Conservation (phyloP, 2,113 vertebrate species). For the Pterocles burchelli region DNA sequence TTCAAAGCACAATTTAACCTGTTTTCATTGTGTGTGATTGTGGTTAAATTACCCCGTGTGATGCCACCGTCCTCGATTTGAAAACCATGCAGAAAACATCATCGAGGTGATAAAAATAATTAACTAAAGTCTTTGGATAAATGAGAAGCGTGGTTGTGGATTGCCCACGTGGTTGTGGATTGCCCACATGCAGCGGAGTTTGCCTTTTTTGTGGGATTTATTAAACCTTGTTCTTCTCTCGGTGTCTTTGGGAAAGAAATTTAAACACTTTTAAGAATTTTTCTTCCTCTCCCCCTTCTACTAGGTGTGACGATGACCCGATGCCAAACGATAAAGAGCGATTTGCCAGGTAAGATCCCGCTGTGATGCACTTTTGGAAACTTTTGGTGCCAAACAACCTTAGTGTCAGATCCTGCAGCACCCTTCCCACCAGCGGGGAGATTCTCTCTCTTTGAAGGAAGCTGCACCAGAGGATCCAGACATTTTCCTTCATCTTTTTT, state of each 20-base stretch:
- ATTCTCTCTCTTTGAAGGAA: not conserved
- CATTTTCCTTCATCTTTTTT: rapidly evolving
- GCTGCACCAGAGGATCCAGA: not conserved
- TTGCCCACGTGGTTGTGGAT: not conserved
- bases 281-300: not conserved
- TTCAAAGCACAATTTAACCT: not conserved
- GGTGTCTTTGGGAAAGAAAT: rapidly evolving
- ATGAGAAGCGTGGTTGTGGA: not conserved
- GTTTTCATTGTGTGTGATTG: not conserved
- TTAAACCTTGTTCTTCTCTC: not conserved
- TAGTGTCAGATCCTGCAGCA: rapidly evolving
- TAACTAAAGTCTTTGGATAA: rapidly evolving
- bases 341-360: slow-evolving; percentile 89
- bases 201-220: not conserved
- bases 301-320: slow-evolving; percentile 90
- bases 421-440: rapidly evolving
- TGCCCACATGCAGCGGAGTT: rapidly evolving
- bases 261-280: not conserved
- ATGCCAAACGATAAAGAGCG: slow-evolving; percentile 90
- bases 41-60: not conserved
- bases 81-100: not conserved
- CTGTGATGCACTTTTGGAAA: not conserved
- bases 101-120: rapidly evolving
- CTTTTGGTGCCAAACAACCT: not conserved
- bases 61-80: not conserved